These are phyloP conservation scores for Trachurus trachurus DNA, from an alignment of 2,797 vertebrate species.

Conservation along the genomic window DNA sequence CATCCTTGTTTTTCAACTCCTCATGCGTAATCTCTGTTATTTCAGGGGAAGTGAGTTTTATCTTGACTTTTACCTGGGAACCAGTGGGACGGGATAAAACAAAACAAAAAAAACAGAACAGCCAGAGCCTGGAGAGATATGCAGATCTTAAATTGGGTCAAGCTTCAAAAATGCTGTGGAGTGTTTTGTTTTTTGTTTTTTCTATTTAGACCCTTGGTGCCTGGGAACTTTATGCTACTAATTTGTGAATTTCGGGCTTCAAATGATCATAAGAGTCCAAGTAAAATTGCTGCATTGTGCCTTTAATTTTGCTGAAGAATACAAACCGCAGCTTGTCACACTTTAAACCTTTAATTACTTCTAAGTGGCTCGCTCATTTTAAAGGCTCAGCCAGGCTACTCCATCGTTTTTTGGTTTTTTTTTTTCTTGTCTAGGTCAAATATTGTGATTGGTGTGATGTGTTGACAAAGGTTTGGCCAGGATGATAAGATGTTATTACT, in stretches of 20 bases:
- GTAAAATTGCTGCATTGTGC: not conserved
- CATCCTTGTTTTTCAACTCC: slow-evolving; percentile 21
- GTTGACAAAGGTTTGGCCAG: not conserved
- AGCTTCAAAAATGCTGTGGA: no score
- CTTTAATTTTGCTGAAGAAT: not conserved
- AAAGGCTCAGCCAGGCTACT: not conserved
- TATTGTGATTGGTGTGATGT: not conserved
- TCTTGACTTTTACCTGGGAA: no score
- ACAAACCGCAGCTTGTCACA: not conserved
- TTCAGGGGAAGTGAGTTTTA: not conserved
- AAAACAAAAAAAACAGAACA: no score
- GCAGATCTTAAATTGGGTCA: no score
- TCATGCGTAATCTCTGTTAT: not conserved
- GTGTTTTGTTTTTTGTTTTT: no score
- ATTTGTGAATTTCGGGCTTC: not conserved
- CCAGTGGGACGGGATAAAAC: no score
- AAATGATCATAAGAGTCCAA: not conserved
- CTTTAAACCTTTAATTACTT: not conserved
- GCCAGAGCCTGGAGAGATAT: no score
- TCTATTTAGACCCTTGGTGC: no score
- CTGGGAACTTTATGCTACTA: not conserved
- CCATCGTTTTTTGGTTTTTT: not conserved
- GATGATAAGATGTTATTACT: not conserved
- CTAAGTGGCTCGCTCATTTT: not conserved
- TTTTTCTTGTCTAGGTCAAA: not conserved